These are phyloP conservation scores for Haliclona indistincta DNA, from an alignment of 37 sponge, comb jelly and placozoan species.

Conservation along the genomic window DNA sequence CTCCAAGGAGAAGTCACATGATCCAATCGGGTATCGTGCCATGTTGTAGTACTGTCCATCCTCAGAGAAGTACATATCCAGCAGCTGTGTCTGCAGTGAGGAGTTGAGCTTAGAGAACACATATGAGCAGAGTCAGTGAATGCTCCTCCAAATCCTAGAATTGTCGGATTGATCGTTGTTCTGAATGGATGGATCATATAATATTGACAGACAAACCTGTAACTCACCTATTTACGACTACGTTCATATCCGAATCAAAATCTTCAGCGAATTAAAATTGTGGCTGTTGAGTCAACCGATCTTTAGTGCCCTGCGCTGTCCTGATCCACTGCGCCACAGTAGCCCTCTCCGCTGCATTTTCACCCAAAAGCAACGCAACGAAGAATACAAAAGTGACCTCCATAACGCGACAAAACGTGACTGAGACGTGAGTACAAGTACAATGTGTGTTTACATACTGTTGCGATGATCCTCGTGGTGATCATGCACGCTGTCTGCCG, in stretches of 20 bases:
- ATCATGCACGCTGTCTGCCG: no score
- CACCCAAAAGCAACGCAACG: no score
- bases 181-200: conserved; percentile 11
- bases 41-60: conserved; percentile 72
- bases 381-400: no score
- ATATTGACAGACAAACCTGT: not conserved
- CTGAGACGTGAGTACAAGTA: no score
- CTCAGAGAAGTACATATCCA: conserved; percentile 79
- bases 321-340: conserved; percentile 43
- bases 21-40: conserved; percentile 79
- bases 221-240: conserved; percentile 62
- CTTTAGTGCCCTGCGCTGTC: conserved; percentile 67
- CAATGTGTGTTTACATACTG: no score
- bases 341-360: no score
- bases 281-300: conserved; percentile 54
- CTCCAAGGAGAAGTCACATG: conserved; percentile 74
- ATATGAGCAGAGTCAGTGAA: conserved; percentile 86
- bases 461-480: no score
- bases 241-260: conserved; percentile 20
- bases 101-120: conserved; percentile 62
- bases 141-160: conserved; percentile 88
- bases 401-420: no score
- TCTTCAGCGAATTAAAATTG: conserved; percentile 33
- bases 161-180: conserved; percentile 44
- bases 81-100: conserved; percentile 47